These are phyloP conservation scores for Pachydiplax longipennis DNA, from an alignment of 2,888 invertebrate genomes.

Conservation along the genomic window DNA sequence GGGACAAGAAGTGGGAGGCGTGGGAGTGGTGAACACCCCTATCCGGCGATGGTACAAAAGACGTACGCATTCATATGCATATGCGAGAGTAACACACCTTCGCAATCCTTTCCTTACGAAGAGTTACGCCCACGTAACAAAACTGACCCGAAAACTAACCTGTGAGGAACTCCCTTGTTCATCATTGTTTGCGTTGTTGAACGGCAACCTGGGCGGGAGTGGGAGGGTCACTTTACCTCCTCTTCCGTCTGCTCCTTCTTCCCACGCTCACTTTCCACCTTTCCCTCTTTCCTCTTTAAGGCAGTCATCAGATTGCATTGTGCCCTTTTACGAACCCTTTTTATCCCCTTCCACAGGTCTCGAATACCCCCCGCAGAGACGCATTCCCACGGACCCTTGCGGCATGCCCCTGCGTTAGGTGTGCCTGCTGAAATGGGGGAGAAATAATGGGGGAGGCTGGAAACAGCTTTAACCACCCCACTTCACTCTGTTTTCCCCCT, in stretches of 20 bases:
- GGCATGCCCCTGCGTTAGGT: not conserved
- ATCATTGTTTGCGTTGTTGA: not conserved
- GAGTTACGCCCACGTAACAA: not conserved
- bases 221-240: conserved; percentile 29
- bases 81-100: not conserved
- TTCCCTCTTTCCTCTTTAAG: not conserved
- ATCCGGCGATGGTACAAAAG: not conserved
- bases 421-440: not conserved
- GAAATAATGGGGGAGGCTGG: not conserved
- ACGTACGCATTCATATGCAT: not conserved
- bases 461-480: not conserved
- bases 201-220: not conserved
- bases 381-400: conserved; percentile 25
- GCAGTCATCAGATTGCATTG: not conserved
- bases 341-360: not conserved
- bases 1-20: not conserved
- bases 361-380: conserved; percentile 19
- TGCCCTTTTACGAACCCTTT: not conserved
- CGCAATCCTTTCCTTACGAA: not conserved
- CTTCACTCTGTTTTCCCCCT: not conserved
- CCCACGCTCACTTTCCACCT: not conserved
- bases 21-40: not conserved
- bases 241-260: not conserved
- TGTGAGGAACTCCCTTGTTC: not conserved
- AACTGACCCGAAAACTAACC: not conserved